Evolutionary conservation across 2,797 vertebrate genomes (phyloP).

Genomic region (Rhabdomys pumilio): DNA sequence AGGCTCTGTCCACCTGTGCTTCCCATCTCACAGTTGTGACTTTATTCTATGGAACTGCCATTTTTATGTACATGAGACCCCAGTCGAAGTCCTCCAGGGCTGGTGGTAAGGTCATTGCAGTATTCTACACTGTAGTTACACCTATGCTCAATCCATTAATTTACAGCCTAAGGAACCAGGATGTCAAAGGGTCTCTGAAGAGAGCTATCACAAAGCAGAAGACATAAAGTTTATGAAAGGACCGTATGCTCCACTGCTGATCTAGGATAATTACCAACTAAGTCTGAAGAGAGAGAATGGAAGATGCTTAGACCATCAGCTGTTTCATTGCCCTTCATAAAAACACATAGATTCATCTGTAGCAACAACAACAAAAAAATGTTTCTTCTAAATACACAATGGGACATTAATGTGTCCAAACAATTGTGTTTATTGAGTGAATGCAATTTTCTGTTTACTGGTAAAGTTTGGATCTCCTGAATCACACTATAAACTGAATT

Average conservation of each 20-base stretch:
- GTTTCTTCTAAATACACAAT: background rate
- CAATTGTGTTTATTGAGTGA: background rate
- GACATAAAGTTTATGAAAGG: background rate
- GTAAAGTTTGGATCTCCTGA: background rate
- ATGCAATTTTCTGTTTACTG: background rate
- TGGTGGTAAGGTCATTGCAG: constrained; percentile 73
- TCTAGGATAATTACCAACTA: background rate
- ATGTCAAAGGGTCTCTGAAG: constrained; percentile 76
- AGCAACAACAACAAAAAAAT: background rate
- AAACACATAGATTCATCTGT: background rate
- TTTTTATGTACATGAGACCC: constrained; percentile 85
- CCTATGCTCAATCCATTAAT: constrained; percentile 81
- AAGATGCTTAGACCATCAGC: background rate
- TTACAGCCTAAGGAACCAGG: constrained; percentile 78
- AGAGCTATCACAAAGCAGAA: constrained; percentile 52
- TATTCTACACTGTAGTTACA: constrained; percentile 80
- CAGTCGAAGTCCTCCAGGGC: constrained; percentile 66
- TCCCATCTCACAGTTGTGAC: constrained; percentile 83
- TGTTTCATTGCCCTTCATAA: background rate
- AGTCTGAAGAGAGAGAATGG: background rate
- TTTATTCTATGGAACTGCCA: constrained; percentile 84
- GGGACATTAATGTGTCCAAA: background rate
- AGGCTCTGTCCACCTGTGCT: constrained; percentile 85
- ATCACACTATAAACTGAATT: background rate
- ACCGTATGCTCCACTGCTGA: too few relatives aligned